Evolutionary conservation across 2,113 vertebrate species (phyloP).

Genomic region (Globicephala melas): DNA sequence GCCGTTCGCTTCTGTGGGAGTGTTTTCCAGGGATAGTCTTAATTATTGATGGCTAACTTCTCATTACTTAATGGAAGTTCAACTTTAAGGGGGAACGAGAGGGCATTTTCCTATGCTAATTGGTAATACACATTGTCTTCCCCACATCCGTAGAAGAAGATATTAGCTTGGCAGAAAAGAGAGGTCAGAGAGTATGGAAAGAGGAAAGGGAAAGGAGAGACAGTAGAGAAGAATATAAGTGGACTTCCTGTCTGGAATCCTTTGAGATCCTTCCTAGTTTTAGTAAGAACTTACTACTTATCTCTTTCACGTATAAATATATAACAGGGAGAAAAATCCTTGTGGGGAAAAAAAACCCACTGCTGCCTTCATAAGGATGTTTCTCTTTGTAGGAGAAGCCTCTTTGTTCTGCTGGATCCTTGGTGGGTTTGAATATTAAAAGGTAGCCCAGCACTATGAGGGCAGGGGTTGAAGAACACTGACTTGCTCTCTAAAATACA

Average conservation of each 20-base stretch:
- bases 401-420: background rate
- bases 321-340: background rate
- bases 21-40: conserved; percentile 57
- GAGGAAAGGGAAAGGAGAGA: background rate
- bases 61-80: conserved; percentile 63
- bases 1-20: conserved; percentile 23
- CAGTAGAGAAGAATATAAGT: background rate
- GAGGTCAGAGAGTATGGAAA: background rate
- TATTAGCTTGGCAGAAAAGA: background rate
- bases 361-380: background rate
- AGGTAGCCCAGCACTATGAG: background rate
- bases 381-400: background rate
- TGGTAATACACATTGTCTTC: background rate
- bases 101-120: conserved; percentile 41
- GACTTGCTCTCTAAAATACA: background rate
- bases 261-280: background rate
- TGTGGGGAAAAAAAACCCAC: background rate
- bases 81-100: conserved; percentile 40
- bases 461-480: background rate
- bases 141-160: background rate
- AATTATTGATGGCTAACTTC: conserved; percentile 69
- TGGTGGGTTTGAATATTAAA: background rate
- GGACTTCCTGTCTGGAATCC: background rate
- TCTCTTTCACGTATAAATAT: background rate
- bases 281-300: background rate